Evolutionary conservation across 2,113 vertebrate genomes (phyloP), one percentile per base, ranked within the genome.

Genomic region (Gobius niger): DNA sequence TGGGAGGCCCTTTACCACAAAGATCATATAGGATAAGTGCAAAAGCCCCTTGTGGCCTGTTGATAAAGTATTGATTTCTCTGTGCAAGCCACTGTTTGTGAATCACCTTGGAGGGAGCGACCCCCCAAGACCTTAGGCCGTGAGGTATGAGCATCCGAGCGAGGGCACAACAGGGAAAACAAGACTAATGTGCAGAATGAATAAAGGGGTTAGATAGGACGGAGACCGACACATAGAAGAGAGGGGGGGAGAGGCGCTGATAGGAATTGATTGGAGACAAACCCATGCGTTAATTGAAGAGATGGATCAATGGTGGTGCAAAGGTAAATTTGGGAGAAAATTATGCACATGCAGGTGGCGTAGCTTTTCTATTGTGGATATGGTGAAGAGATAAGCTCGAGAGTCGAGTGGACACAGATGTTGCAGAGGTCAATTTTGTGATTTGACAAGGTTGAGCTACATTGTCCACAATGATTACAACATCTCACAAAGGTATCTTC

Each of bases 61-160:
- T 98, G 96, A 98, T 98, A 98, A 97, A 98, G 95, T 98, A 99
- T 99, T 95, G 97, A 99, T 99, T 96, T 95, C 90, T 92, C 71
- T 7, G 18, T 54, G 61, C 79, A 78, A 77, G 86, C 73, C 71
- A 72, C 94, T 97, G 96, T 98, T 98, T 96, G 96, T 94, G 95
- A 96, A 95, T 95, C 95, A 96, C 94, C 96, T 97, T 96, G 97
- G 96, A 95, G 94, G 94, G 93, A 94, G 93, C 95, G 96, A 96
- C 95, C 96, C 94, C 57, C 90, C 81, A 91, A 93, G 95, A 95
- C 95, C 95, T 94, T 89, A 93, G 94, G 94, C 93, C 93, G 93
- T 87, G 85, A 86, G 91, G 79, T 72, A 84, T 88, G 68, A 65
- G 65, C 47, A 50, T 68, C 70, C 68, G 89, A 86, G 81, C 68